phyloP scores from a whole-genome alignment of 2,888 invertebrate species.

The Stegophylla sp. region DNA sequence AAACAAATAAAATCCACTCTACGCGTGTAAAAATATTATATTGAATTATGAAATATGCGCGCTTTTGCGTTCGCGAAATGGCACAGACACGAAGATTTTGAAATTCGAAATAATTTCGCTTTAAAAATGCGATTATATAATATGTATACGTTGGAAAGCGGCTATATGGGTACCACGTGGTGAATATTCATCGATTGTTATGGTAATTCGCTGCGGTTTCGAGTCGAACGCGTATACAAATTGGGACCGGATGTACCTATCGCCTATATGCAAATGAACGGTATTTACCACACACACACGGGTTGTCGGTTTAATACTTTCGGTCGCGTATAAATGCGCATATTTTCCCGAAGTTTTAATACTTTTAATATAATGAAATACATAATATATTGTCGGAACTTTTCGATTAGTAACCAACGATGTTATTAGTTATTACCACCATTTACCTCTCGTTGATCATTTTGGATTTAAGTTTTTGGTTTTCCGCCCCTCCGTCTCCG shows the following conservation, averaged over 20 bases:
- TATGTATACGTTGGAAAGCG: neutral
- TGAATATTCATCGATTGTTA: constrained; percentile 18
- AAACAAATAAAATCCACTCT: too few species aligned
- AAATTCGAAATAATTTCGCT: constrained; percentile 9
- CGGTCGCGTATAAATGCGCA: neutral
- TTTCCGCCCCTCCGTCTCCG: too few species aligned
- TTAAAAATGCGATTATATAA: neutral
- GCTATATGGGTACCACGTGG: neutral
- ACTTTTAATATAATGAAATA: neutral
- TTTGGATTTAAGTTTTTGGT: too few species aligned
- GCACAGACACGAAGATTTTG: neutral
- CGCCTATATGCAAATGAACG: constrained; percentile 11
- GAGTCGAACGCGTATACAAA: neutral
- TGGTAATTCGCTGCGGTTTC: constrained; percentile 22
- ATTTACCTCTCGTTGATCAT: too few species aligned
- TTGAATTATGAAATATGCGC: too few species aligned
- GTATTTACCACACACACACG: neutral
- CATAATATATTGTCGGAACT: too few species aligned
- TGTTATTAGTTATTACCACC: too few species aligned
- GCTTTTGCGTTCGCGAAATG: too few species aligned
- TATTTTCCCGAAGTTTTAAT: neutral
- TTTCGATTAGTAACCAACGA: too few species aligned
- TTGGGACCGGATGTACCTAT: neutral
- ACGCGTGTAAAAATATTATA: too few species aligned
- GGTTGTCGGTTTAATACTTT: neutral